Conservation (phyloP, 1,140 invertebrate genomes). For the Atopsyche davidsoni region DNA sequence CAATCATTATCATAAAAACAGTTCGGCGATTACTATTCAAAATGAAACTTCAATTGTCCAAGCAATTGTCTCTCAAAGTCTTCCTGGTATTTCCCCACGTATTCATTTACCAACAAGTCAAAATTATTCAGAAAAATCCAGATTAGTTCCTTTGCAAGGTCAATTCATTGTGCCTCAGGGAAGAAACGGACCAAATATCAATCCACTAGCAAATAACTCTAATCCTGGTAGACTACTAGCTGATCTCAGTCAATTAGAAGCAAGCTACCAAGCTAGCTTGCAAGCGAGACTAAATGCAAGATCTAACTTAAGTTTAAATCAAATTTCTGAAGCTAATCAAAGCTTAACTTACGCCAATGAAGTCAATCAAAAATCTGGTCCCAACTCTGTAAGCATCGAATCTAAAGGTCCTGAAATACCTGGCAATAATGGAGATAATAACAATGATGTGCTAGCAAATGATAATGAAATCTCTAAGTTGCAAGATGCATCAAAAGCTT, state of each 20-base stretch:
- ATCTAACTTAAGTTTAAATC: slow-evolving; percentile 15
- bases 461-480: slow-evolving; percentile 31
- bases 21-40: slow-evolving; percentile 28
- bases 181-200: slow-evolving; percentile 36
- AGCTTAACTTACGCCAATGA: slow-evolving; percentile 30
- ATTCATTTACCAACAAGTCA: slow-evolving; percentile 42
- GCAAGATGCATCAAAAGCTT: slow-evolving; percentile 35
- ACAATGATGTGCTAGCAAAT: slow-evolving; percentile 30
- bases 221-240: slow-evolving; percentile 36
- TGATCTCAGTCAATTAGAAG: slow-evolving; percentile 35
- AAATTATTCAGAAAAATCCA: slow-evolving; percentile 44
- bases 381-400: neutral
- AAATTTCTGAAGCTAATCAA: slow-evolving; percentile 34
- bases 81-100: slow-evolving; percentile 44
- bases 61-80: slow-evolving; percentile 48
- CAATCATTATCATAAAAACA: slow-evolving; percentile 9
- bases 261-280: slow-evolving; percentile 27
- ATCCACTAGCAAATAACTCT: slow-evolving; percentile 32
- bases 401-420: slow-evolving; percentile 30
- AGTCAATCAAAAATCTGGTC: slow-evolving; percentile 19
- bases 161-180: slow-evolving; percentile 34
- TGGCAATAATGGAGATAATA: slow-evolving; percentile 35
- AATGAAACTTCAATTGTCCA: slow-evolving; percentile 48
- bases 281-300: slow-evolving; percentile 20
- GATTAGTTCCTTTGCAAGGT: slow-evolving; percentile 41